A percentile compares a stretch with the other conserved stretches of the same genome.
Evolutionary conservation across 2,888 invertebrate genomes (phyloP).

Genomic region (Clanis bilineata): DNA sequence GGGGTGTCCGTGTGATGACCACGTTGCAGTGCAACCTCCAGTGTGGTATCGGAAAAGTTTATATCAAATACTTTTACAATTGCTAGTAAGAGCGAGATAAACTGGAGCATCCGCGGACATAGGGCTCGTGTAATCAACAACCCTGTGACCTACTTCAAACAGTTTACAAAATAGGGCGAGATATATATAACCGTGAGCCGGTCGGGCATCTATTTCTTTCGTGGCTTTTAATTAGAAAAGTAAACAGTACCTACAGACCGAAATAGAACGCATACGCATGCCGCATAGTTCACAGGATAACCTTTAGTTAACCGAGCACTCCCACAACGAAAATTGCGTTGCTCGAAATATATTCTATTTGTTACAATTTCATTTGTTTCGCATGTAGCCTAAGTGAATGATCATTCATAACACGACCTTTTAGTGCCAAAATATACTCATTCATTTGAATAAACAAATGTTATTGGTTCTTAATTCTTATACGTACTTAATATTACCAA

Average conservation of each 20-base stretch:
- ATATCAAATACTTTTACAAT: constrained; percentile 4
- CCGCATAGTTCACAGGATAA: constrained; percentile 14
- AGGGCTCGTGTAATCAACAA: constrained; percentile 40
- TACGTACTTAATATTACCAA: background rate
- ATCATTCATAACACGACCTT: no score
- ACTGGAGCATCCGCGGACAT: constrained; percentile 19
- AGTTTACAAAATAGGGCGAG: constrained; percentile 68
- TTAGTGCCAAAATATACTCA: no score
- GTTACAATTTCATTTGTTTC: background rate
- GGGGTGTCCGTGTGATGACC: no score
- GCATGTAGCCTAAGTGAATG: background rate
- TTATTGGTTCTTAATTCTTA: no score
- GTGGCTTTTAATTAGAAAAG: constrained; percentile 65
- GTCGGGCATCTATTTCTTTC: constrained; percentile 62
- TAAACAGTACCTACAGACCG: constrained; percentile 54
- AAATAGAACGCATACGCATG: constrained; percentile 53
- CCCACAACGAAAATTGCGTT: no score
- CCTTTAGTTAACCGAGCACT: background rate
- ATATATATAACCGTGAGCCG: constrained; percentile 68
- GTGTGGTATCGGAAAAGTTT: background rate
- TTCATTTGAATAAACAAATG: no score
- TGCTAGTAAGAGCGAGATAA: constrained; percentile 10
- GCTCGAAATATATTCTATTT: no score
- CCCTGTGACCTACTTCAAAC: constrained; percentile 63
- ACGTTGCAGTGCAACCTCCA: no score